Evolutionary conservation across 2,797 vertebrate genomes (phyloP), one percentile per base, ranked within the genome.

Genomic region (Hephaestus fuliginosus): DNA sequence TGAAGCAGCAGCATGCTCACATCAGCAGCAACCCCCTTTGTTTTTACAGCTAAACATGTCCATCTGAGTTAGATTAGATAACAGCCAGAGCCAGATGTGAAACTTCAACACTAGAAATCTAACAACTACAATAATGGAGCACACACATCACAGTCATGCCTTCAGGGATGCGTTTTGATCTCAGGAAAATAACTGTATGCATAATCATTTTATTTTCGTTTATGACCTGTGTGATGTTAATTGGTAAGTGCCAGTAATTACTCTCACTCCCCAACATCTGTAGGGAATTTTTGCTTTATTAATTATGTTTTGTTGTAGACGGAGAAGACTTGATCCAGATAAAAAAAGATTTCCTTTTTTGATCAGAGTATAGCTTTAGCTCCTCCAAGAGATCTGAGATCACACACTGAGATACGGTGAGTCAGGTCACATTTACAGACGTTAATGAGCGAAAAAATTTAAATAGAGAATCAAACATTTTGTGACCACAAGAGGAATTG

Each of bases 41-140:
- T 68, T 73, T 39, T 73, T 51, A 18, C 13, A 12, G 20, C 18
- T 20, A 4, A 48, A 43, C 7, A 18, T 58, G 30, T 67, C 28
- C 12, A 2, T 18, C 17, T 33, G 58, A 28, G 46, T 44, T 22
- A 20, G 10, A 56, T 13, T 15, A 71, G 22, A 62, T 56, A 67
- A 70, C 33, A 63, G 18, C 66, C 48, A 57, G 30, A 84, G 52
- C 22, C 61, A 66, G 70, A 75, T 80, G 65, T 51, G 43, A 43
- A 69, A 68, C 46, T 51, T 44, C 44, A 28, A 43, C 30, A 22
- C 17, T 33, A 33, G 15, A 49, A 68, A 20, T 51, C 2, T 18
- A 68, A 20, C 48, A 1, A 9, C 11, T 4, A 1, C 28, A 44
- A 17, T 18, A 61, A 65, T 44, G 28, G 13, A 41, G 15, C 33